These are phyloP conservation scores for Zygothrica quintamaculata DNA, from an alignment of 2,888 invertebrate species.

Conservation along the genomic window DNA sequence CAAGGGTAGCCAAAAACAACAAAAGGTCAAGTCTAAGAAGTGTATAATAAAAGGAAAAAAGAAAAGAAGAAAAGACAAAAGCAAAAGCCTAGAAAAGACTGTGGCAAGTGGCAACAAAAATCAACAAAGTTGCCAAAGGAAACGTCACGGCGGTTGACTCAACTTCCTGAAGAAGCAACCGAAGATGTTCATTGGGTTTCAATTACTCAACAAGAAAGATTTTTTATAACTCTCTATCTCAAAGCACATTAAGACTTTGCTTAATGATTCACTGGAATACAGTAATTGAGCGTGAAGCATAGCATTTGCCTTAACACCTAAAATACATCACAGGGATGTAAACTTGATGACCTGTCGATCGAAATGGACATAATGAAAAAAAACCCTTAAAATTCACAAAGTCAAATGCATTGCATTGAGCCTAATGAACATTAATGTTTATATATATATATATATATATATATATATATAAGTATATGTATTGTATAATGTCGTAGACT, in stretches of 20 bases:
- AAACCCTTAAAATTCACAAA: conserved; percentile 51
- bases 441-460: too few relatives aligned
- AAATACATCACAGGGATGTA: conserved; percentile 13
- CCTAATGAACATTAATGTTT: conserved; percentile 74
- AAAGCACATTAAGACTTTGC: conserved; percentile 10
- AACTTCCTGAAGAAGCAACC: conserved; percentile 61
- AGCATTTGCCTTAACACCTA: conserved; percentile 64
- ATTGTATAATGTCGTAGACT: conserved; percentile 75
- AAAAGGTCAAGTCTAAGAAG: conserved; percentile 70
- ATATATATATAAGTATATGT: too few relatives aligned
- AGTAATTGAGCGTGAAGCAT: conserved; percentile 75
- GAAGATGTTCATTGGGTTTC: conserved; percentile 50
- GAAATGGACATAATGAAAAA: too few relatives aligned
- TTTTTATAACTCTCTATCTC: too few relatives aligned
- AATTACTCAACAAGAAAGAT: conserved; percentile 57
- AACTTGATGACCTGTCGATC: conserved; percentile 51
- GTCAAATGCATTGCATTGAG: conserved; percentile 1
- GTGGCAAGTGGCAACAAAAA: conserved; percentile 32
- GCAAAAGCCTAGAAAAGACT: conserved; percentile 52
- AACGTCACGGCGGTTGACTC: conserved; percentile 77
- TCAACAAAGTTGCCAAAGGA: conserved; percentile 59
- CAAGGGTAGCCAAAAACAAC: too few relatives aligned
- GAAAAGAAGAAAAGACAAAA: conserved; percentile 43
- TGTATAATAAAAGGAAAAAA: conserved; percentile 36
- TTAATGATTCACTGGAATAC: conserved; percentile 2